Base-by-base conservation (phyloP, 2,888 invertebrate species). In the Linnaemya vulpina region DNA sequence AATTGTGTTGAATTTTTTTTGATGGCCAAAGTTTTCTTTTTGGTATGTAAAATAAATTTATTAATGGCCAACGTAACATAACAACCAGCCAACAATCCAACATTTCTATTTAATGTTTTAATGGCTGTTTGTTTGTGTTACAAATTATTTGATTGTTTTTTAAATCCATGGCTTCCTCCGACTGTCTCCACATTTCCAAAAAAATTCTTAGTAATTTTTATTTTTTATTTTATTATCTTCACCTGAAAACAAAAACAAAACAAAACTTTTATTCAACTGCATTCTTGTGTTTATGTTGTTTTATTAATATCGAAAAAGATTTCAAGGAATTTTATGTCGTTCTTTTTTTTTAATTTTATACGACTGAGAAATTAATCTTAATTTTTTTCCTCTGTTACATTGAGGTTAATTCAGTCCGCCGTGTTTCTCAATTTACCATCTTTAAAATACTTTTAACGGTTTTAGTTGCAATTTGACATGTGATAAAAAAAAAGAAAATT, bases 251-350 rank as follows among this genome's bases (percentile, higher is more conserved):
- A 60, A 22, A n/a, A n/a, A n/a, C n/a, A 20, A 67, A 5, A 20
- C 17, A n/a, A 60, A 30, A 74, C 22, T 46, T 35, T 10, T 60
- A 40, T 49, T 35, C 43, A 62, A 75, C 81, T 62, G 74, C 68
- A 80, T 62, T 68, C 51, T 75, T 74, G 20, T 38, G 46, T 53
- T 13, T 22, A 49, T 22, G 11, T 40, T 35, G 10, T 51, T 55
- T 67, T 68, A 53, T 75, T 81, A 75, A 81, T 53, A 81, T 68
- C 60, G 49, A 51, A 76, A 17, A 75, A 74, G 81, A 81, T 68
- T 81, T 75, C 75, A 74, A 75, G 81, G 81, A 81, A 81, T 68
- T 81, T 80, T 43, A 1, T 22, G 17, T 49, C 1, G 40, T 67
- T 58, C 17, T 58, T 25, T 35, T n/a, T n/a, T n/a, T n/a, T n/a